phyloP scores from a whole-genome alignment of 1,140 invertebrate genomes.

The Glossosoma conforme region DNA sequence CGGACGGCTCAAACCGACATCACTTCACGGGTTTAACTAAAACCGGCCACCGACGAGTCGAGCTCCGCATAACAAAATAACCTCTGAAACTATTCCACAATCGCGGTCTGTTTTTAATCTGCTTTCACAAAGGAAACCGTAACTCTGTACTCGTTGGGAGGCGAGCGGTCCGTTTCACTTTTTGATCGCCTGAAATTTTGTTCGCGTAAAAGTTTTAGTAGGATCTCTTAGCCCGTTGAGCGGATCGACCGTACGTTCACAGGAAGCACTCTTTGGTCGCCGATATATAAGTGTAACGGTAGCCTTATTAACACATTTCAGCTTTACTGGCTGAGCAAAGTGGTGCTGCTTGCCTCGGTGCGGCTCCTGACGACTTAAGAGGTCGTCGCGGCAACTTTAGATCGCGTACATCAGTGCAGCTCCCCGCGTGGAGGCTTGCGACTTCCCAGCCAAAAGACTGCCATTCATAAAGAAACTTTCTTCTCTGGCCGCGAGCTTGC shows the following conservation, averaged over 20 bases:
- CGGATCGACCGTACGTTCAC: conserved; percentile 6
- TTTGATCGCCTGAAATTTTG: neutral
- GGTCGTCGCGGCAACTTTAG: neutral
- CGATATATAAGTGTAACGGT: conserved; percentile 11
- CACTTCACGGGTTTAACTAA: neutral
- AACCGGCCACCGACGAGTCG: neutral
- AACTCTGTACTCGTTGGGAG: no score
- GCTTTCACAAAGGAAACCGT: neutral
- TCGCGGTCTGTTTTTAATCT: conserved; percentile 1
- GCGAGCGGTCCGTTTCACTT: neutral
- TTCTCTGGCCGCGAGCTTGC: no score
- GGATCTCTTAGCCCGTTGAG: conserved; percentile 12
- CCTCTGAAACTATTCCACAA: neutral
- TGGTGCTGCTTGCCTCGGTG: neutral
- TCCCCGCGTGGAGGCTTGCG: no score
- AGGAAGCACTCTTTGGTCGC: neutral
- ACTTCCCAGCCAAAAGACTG: no score
- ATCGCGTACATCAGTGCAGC: conserved; percentile 1
- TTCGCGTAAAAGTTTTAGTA: conserved; percentile 7
- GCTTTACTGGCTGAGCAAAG: conserved; percentile 4
- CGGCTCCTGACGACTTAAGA: neutral
- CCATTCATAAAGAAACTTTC: no score
- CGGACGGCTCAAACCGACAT: neutral
- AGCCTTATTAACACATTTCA: conserved; percentile 10
- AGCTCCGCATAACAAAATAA: neutral